Evolutionary conservation across 1,140 invertebrate species (phyloP), one percentile per base, ranked within the genome.

Genomic region (Drosophila saltans): DNA sequence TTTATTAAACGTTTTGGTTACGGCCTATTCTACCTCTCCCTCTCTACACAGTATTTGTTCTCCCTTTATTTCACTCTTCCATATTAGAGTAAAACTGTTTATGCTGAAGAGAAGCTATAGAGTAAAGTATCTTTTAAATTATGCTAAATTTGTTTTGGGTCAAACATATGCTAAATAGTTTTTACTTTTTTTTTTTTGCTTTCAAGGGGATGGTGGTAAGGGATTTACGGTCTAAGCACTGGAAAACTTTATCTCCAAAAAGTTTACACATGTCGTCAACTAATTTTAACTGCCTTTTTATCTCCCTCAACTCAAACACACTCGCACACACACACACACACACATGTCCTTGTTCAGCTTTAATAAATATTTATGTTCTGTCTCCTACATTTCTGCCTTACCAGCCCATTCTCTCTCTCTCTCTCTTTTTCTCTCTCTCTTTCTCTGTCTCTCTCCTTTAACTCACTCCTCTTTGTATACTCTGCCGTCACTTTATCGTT

Each of bases 361-460:
- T 78, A 79, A 78, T 78, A 78, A 78, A 78, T 78, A 78, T 78
- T 78, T 78, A 78, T 78, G 76, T 77, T 69, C 55, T 71, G 67
- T 77, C 74, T 77, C 61, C 61, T 55, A 55, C 28, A 52, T 52
- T 48, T 24, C 26, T 30, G 3, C 56, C 10, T 30, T 16, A 45
- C 55, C 9, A 36, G 1, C 39, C 43, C 30, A 21, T 9, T 2
- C 33, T 36, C 74, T 64, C 16, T 36, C 33, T 36, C 72, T 64
- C 48, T 36, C 63, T 41, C 16, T 36, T 1, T 36, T 72, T 64
- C 48, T 2, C 33, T 36, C 74, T 64, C 16, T 36, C 33, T 36
- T 72, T 64, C 48, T 36, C 63, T 41, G 55, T 11, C 33, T 63
- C 2, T 39, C 39, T n/a, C 3, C 9, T 21, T 40, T 63, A 4